Percentiles rank a stretch among this genome's conserved stretches.
These are phyloP conservation scores for Ophioderma brevispina DNA, from an alignment of 35 echinoderm and acorn worm species.

Conservation along the genomic window DNA sequence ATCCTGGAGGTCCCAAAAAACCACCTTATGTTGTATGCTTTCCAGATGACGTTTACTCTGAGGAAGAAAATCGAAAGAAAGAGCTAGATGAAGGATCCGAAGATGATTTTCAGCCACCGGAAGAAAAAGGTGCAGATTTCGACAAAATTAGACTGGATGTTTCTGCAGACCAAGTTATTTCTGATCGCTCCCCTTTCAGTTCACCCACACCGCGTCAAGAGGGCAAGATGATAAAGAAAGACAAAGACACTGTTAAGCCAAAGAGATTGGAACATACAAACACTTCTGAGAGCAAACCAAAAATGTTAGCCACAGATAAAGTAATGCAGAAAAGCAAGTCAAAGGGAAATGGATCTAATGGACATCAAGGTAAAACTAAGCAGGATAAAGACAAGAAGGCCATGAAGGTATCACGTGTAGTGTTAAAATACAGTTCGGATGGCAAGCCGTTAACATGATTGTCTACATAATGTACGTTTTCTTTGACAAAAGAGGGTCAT, in stretches of 20 bases:
- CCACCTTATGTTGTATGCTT: conserved; percentile 47
- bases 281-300: not conserved
- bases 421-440: not conserved
- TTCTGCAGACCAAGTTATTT: not conserved
- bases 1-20: conserved; percentile 6
- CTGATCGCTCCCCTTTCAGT: not conserved
- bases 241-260: not conserved
- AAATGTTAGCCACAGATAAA: not conserved
- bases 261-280: not conserved
- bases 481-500: too few relatives aligned
- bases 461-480: too few relatives aligned
- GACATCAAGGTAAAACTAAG: not conserved
- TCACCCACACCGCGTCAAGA: not conserved
- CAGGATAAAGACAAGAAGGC: not conserved
- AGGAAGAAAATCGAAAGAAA: not conserved
- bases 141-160: conserved; percentile 31
- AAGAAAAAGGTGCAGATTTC: not conserved
- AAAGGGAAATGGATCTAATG: not conserved
- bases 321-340: not conserved
- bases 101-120: conserved; percentile 2
- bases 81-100: not conserved
- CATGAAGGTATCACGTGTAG: not conserved
- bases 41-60: conserved; percentile 24
- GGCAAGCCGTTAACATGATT: not conserved
- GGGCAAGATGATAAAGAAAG: not conserved